Evolutionary conservation across 2,797 vertebrate species (phyloP).

Genomic region (Scomberomorus guttatus): DNA sequence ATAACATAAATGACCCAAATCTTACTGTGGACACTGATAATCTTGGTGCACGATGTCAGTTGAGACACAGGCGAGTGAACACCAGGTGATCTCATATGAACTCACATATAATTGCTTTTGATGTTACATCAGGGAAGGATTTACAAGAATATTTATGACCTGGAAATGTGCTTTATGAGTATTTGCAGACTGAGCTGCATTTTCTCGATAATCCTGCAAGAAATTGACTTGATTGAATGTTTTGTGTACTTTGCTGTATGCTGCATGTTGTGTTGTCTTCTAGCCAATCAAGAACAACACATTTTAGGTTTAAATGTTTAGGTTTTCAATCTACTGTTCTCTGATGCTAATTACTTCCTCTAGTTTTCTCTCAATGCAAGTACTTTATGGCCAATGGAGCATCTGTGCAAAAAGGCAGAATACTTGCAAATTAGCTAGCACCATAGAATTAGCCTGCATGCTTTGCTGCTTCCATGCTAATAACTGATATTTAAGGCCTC

Average conservation of each 20-base stretch:
- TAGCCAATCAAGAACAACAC: background rate
- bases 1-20: background rate
- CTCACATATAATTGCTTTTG: background rate
- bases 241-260: background rate
- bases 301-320: background rate
- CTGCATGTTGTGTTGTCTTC: background rate
- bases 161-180: background rate
- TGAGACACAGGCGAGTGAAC: background rate
- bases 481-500: constrained; percentile 64
- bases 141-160: background rate
- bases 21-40: background rate
- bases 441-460: constrained; percentile 53
- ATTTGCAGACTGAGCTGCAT: background rate
- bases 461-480: constrained; percentile 54
- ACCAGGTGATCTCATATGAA: background rate
- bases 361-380: background rate
- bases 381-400: background rate
- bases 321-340: background rate
- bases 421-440: constrained; percentile 35
- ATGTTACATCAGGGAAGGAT: background rate
- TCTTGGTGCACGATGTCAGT: constrained; percentile 2
- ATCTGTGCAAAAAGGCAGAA: constrained; percentile 23
- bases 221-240: background rate
- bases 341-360: background rate
- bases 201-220: background rate